A percentile compares a stretch with the other conserved stretches of the same genome.
phyloP scores from a whole-genome alignment of 2,113 vertebrate genomes.

The Coturnix japonica region DNA sequence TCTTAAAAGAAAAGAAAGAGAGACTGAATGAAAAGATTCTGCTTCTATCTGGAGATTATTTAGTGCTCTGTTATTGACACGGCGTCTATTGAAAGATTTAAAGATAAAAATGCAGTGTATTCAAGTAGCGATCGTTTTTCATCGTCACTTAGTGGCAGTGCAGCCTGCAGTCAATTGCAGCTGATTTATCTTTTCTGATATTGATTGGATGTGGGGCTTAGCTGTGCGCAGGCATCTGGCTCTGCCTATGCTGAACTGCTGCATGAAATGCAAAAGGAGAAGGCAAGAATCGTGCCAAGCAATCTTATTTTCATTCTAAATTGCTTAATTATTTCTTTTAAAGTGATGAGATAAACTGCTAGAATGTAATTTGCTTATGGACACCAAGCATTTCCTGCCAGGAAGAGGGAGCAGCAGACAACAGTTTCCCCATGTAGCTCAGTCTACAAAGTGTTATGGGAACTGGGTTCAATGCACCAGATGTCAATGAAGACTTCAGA shows the following conservation, averaged over 20 bases:
- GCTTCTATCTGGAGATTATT: conserved; percentile 76
- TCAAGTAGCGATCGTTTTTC: conserved; percentile 78
- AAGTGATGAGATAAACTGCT: background rate
- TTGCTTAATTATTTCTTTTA: background rate
- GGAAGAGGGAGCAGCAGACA: background rate
- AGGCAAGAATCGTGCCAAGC: background rate
- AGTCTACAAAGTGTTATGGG: background rate
- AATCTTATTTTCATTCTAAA: background rate
- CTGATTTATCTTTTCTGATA: conserved; percentile 80
- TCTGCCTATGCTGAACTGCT: background rate
- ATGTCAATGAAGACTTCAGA: background rate
- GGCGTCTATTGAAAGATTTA: conserved; percentile 78
- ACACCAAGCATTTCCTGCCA: background rate
- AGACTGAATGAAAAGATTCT: conserved; percentile 48
- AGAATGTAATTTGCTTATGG: background rate
- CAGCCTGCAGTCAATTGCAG: conserved; percentile 73
- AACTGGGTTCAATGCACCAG: background rate
- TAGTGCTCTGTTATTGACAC: conserved; percentile 79
- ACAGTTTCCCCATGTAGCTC: background rate
- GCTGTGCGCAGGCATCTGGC: conserved; percentile 51
- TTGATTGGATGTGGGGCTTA: conserved; percentile 65
- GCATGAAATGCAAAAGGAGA: background rate
- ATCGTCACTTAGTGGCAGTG: conserved; percentile 78
- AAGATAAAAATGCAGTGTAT: conserved; percentile 78
- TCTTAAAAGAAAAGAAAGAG: background rate